These are phyloP conservation scores for Ricordea florida DNA, from an alignment of 92 coral and sea anemone species.

Conservation along the genomic window DNA sequence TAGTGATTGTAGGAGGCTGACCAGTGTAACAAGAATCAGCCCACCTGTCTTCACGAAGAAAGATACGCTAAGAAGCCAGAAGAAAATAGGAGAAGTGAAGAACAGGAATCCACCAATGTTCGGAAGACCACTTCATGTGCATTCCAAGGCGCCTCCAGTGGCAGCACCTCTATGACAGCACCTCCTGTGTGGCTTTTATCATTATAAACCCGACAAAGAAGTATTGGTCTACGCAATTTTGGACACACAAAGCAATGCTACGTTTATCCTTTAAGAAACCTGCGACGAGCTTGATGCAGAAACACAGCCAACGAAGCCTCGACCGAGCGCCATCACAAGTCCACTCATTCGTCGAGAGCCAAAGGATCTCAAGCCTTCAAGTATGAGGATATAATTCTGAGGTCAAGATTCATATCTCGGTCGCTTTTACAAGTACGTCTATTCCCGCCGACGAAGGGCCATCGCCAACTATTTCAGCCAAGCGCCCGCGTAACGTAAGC, in stretches of 20 bases:
- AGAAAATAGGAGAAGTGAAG: no score
- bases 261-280: neutral
- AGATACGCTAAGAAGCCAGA: no score
- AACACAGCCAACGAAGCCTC: neutral
- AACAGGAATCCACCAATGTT: neutral
- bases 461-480: no score
- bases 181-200: neutral
- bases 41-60: slow-evolving; percentile 40
- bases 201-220: neutral
- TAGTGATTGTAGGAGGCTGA: slow-evolving; percentile 21
- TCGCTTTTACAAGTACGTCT: neutral
- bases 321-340: neutral
- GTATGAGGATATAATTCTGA: slow-evolving; percentile 7
- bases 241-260: neutral
- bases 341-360: neutral
- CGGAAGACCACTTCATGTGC: neutral
- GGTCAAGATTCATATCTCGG: neutral
- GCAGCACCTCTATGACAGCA: neutral
- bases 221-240: neutral
- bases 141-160: neutral
- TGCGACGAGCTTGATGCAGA: neutral
- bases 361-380: neutral
- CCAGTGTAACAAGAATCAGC: slow-evolving; percentile 23
- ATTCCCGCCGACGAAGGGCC: slow-evolving; percentile 9
- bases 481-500: no score